Base-by-base conservation (phyloP, 2,888 invertebrate genomes). In the Tuberolachnus salignus region DNA sequence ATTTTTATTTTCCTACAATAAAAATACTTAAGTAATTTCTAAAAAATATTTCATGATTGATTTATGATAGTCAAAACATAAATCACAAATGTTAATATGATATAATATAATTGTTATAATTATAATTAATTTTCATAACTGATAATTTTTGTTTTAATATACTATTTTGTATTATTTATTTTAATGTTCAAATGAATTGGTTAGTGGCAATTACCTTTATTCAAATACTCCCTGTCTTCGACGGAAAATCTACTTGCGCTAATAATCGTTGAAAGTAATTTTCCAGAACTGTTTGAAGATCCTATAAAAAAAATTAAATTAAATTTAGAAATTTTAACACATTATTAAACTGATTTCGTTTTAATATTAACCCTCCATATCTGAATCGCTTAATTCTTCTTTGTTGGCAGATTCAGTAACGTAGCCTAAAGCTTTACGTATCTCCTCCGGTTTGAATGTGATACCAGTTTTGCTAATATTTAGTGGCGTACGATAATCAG, bases 171-270 rank as follows among this genome's bases (percentile, higher is more conserved):
- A 19, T 3, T 44, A 44, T 11, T 55, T 1, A 4, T 57, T 13
- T 3, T 26, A 23, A 11, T 44, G 13, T 19, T 26, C 14, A 23
- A 42, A 42, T 34, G 19, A 16, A 51, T 42, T 13, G 44, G 26
- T 57, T 14, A 74, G 3, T 67, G 16, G 64, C 9, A 44, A 23
- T 74, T 67, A 75, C 75, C 75, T 67, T 75, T 66, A 21, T 49
- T 75, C 16, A 75, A 75, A 11, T 75, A 75, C 49, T 66, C 66
- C 19, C 57, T 75, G 21, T 75, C 75, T n/a, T 75, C 75, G 3
- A 10, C 16, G 0, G 67, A 57, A 67, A 66, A 75, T 57, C 16
- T 46, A 59, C 34, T 67, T 14, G 46, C 57, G 16, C 75, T 75
- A 57, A 75, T 75, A 19, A 75, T 49, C 14, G 59, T 19, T 21